Conservation (phyloP, 2,113 vertebrate species). For the Nannobrachium achirus region DNA sequence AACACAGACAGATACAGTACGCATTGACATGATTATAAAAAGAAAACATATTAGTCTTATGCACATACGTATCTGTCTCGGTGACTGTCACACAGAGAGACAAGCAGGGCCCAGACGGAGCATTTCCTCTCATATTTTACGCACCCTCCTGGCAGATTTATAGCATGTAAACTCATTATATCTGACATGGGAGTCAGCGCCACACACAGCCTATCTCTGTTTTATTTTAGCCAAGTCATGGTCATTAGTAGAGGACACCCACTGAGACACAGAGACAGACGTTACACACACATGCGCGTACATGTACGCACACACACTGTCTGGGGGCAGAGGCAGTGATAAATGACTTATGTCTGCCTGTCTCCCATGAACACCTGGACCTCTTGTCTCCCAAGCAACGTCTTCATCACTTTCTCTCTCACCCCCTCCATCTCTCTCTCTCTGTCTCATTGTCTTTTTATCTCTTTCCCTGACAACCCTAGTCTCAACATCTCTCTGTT, state of each 20-base stretch:
- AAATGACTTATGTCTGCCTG: constrained; percentile 33
- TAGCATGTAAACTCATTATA: background rate
- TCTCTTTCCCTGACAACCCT: background rate
- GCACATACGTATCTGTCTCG: background rate
- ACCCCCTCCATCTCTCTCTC: background rate
- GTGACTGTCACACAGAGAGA: background rate
- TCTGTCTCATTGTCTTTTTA: background rate
- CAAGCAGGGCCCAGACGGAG: background rate
- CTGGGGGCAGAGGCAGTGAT: constrained; percentile 36
- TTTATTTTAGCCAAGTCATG: constrained; percentile 38
- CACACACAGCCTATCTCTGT: background rate
- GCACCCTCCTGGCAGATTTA: background rate
- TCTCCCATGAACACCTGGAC: constrained; percentile 33
- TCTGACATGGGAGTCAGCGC: background rate
- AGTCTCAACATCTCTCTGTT: background rate
- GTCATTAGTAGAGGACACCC: background rate
- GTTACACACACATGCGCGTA: background rate
- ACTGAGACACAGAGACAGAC: background rate
- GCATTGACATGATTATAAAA: background rate
- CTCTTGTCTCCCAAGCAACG: background rate
- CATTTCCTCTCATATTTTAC: constrained; percentile 1
- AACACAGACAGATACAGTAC: no score
- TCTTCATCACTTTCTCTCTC: background rate
- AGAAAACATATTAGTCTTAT: background rate
- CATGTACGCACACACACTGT: background rate